Base-by-base conservation (phyloP, 1,140 invertebrate genomes). In the Aricia agestis region DNA sequence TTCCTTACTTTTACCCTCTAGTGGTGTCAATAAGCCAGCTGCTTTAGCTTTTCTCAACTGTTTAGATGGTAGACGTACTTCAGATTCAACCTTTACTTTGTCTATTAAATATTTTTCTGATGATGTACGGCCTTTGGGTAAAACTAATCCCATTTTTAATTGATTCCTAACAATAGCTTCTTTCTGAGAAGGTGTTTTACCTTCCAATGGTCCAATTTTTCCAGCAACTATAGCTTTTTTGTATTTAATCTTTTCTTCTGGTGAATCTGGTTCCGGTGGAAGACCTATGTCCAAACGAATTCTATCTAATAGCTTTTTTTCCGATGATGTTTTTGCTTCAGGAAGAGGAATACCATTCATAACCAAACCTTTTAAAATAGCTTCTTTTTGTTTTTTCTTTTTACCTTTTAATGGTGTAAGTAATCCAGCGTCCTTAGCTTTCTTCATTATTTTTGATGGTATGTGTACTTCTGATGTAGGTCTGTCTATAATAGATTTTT, bases 1-100 rank as follows among this genome's bases (percentile, higher is more conserved):
- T 19, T 32, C 18, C 11, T 63, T 10, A 2, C 76, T 57, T 76
- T 81, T 82, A 5, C 80, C 80, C 65, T 76, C 72, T 52, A 84
- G 67, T 6, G 81, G 78, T 6, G 78, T 80, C 9, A 84, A 68
- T 11, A 83, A 45, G 0, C 83, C 83, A 15, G 72, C 74, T 10
- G 70, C 82, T 42, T 78, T 63, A 11, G 74, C 73, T 73, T 74
- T 75, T 52, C 57, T 59, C 15, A 74, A 59, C 52, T 73, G 77
- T 59, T 69, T 58, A 13, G 72, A 71, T 11, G 72, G 68, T 17
- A 74, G 18, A 41, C 10, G n/a, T 57, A 66, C 10, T 73, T 70
- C 65, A n/a, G 67, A 69, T 73, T 79, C 45, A 11, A 52, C 45
- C 45, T 52, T 52, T 3, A 52, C 45, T 15, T 52, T 52, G 45